These are phyloP conservation scores for Eurypyga helias DNA, from an alignment of 2,113 vertebrate species.

Conservation along the genomic window DNA sequence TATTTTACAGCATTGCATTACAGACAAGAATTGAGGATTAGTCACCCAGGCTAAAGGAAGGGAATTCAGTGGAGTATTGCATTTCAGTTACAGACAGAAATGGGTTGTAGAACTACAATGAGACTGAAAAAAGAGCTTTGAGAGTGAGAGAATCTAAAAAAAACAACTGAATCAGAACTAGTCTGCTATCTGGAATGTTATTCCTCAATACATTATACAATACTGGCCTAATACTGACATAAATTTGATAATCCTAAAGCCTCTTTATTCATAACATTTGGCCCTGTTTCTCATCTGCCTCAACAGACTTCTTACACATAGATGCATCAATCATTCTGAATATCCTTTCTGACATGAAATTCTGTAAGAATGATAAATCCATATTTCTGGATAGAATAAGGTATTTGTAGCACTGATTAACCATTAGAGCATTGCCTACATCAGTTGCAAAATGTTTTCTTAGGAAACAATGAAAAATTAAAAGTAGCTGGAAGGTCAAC, in stretches of 20 bases:
- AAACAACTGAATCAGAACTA: neutral
- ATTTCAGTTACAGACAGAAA: neutral
- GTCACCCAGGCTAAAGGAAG: neutral
- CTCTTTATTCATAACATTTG: neutral
- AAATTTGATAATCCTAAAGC: neutral
- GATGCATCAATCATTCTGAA: neutral
- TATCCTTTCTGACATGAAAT: neutral
- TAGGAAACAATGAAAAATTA: neutral
- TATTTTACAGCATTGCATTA: neutral
- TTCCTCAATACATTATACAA: neutral
- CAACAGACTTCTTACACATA: neutral
- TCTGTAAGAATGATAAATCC: neutral
- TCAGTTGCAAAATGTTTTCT: neutral
- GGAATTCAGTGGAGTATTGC: neutral
- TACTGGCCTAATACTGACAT: neutral
- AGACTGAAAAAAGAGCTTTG: neutral
- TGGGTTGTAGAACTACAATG: neutral
- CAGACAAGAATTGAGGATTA: neutral
- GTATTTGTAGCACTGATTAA: neutral
- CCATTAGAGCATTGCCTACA: neutral
- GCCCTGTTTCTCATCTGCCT: neutral
- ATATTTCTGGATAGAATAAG: neutral
- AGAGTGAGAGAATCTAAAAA: neutral
- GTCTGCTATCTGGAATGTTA: neutral
- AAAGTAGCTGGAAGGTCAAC: neutral